These are phyloP conservation scores for Parauchenoglanis ngamensis DNA, from an alignment of 2,797 vertebrate genomes.

Conservation along the genomic window DNA sequence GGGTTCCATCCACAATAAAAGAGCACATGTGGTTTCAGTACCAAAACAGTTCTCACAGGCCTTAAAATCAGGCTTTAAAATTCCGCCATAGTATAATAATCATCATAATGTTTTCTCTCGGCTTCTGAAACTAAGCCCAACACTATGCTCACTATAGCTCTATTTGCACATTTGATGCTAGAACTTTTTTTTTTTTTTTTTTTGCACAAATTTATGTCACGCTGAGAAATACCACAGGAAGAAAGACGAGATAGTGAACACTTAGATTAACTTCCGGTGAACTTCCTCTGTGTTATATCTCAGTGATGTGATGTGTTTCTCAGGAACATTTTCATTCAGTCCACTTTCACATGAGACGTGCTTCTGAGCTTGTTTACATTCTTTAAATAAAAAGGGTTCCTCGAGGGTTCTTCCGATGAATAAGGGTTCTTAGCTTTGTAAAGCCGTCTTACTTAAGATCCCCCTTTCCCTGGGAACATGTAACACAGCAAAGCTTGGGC, in stretches of 20 bases:
- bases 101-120: not conserved
- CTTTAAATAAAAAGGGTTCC: not conserved
- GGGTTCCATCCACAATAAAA: not conserved
- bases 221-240: conserved; percentile 3
- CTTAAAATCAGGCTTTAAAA: not conserved
- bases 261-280: not conserved
- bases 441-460: no score
- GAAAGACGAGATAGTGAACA: not conserved
- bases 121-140: not conserved
- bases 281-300: conserved; percentile 1
- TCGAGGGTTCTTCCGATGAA: not conserved
- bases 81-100: not conserved
- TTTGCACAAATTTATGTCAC: not conserved
- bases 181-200: not conserved
- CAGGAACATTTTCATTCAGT: conserved; percentile 7
- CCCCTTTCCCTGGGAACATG: not conserved
- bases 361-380: not conserved
- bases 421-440: no score
- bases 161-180: not conserved
- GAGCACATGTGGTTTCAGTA: not conserved
- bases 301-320: not conserved
- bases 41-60: not conserved
- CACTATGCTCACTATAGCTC: not conserved
- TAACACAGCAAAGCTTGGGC: not conserved
- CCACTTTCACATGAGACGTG: not conserved